These are phyloP conservation scores for Rostratula benghalensis DNA, from an alignment of 2,113 vertebrate genomes.

Conservation along the genomic window DNA sequence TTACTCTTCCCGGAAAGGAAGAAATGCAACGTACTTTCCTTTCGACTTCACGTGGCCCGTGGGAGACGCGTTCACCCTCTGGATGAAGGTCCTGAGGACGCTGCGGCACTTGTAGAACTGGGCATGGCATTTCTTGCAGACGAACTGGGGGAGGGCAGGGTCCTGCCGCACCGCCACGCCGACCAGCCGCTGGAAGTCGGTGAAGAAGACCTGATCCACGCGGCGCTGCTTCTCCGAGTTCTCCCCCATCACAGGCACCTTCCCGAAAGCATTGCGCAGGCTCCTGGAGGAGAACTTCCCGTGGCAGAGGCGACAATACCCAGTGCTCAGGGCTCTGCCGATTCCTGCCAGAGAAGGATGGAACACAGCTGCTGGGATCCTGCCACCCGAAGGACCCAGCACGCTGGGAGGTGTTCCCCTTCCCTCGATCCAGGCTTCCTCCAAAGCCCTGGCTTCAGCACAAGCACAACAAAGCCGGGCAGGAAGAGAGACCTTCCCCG, in stretches of 20 bases:
- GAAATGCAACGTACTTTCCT: slow-evolving; percentile 69
- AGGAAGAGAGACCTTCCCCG: not conserved
- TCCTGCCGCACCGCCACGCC: slow-evolving; percentile 86
- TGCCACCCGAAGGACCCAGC: accelerated
- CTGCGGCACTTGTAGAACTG: slow-evolving; percentile 96
- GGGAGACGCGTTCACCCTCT: slow-evolving; percentile 86
- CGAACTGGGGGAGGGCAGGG: slow-evolving; percentile 84
- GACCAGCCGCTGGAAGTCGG: slow-evolving; percentile 90
- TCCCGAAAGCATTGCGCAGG: slow-evolving; percentile 85
- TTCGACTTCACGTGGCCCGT: slow-evolving; percentile 46
- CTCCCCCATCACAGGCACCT: slow-evolving; percentile 68
- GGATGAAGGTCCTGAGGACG: slow-evolving; percentile 86
- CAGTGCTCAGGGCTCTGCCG: slow-evolving; percentile 72
- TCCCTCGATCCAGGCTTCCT: not conserved
- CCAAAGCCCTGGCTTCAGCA: not conserved
- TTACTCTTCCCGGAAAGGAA: accelerated
- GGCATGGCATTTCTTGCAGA: slow-evolving; percentile 92
- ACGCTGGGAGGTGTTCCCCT: accelerated
- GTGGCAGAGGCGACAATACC: slow-evolving; percentile 91
- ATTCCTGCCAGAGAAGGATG: slow-evolving; percentile 50
- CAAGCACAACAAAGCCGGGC: accelerated
- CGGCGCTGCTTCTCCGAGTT: slow-evolving; percentile 69
- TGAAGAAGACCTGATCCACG: slow-evolving; percentile 81
- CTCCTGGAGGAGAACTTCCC: slow-evolving; percentile 90
- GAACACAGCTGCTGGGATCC: accelerated